Evolutionary conservation across 2,797 vertebrate genomes (phyloP).

Genomic region (Gouania willdenowi): DNA sequence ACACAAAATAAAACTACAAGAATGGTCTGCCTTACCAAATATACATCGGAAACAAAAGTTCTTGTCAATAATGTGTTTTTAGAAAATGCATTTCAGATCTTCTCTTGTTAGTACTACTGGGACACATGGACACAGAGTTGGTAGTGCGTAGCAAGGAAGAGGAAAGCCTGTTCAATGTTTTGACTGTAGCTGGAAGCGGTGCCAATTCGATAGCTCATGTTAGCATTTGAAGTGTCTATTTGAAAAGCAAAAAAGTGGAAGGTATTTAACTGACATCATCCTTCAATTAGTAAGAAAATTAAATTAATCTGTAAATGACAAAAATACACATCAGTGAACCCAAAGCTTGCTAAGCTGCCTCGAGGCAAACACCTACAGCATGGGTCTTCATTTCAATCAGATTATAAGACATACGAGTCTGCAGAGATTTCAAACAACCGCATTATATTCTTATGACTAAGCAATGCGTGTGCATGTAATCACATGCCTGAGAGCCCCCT

Average conservation of each 20-base stretch:
- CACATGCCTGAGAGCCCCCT: conserved; percentile 54
- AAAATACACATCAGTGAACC: conserved; percentile 24
- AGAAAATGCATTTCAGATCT: conserved; percentile 11
- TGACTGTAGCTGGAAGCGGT: conserved; percentile 43
- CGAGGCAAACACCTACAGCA: conserved; percentile 46
- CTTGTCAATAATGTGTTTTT: background rate
- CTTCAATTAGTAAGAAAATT: background rate
- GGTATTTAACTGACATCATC: background rate
- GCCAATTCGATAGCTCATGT: conserved; percentile 37
- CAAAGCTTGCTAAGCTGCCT: conserved; percentile 32
- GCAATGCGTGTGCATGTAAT: conserved; percentile 61
- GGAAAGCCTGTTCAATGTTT: conserved; percentile 19
- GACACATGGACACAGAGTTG: conserved; percentile 41
- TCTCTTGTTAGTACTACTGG: conserved; percentile 43
- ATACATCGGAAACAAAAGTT: background rate
- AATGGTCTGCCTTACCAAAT: background rate
- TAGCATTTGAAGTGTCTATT: conserved; percentile 14
- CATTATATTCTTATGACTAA: conserved; percentile 63
- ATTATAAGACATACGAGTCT: conserved; percentile 49
- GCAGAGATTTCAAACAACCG: conserved; percentile 52
- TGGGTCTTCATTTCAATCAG: conserved; percentile 48
- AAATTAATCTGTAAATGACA: conserved; percentile 13
- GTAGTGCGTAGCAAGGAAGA: conserved; percentile 20
- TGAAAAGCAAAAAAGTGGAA: conserved; percentile 25
- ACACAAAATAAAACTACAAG: conserved; percentile 1